Percentiles rank a stretch among this genome's conserved stretches.
Conservation (phyloP, 2,113 vertebrate genomes). For the Esox niger region DNA sequence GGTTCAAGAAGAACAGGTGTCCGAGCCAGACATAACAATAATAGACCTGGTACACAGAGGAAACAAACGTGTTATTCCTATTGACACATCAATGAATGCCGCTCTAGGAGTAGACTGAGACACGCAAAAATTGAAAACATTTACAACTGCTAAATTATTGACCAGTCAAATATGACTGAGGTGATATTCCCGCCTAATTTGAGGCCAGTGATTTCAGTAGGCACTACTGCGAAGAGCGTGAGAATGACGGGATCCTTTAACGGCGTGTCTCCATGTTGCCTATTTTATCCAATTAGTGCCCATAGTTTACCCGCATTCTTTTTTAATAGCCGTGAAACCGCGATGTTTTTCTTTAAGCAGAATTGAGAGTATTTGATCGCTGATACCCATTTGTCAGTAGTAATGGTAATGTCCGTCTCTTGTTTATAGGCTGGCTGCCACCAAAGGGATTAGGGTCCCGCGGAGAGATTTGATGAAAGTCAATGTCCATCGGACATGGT, state of each 20-base stretch:
- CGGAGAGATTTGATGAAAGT: slow-evolving; percentile 81
- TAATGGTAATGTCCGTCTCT: not conserved
- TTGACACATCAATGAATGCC: not conserved
- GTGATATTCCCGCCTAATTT: too few species aligned
- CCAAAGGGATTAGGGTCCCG: slow-evolving; percentile 72
- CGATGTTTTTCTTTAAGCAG: too few species aligned
- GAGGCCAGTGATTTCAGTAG: too few species aligned
- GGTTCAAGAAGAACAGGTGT: not conserved
- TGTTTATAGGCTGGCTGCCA: slow-evolving; percentile 80
- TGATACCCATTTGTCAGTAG: not conserved
- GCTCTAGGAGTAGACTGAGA: not conserved
- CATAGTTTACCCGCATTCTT: too few species aligned
- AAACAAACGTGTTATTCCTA: not conserved
- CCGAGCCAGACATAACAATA: slow-evolving; percentile 3
- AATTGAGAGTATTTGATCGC: not conserved
- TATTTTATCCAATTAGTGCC: too few species aligned
- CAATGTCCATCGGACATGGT: slow-evolving; percentile 81
- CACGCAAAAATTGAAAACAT: not conserved
- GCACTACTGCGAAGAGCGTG: too few species aligned
- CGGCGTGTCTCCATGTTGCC: too few species aligned
- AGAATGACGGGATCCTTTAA: too few species aligned
- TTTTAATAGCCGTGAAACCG: too few species aligned
- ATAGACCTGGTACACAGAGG: not conserved
- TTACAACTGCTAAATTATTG: not conserved
- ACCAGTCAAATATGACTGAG: too few species aligned